Evolutionary conservation across 1,140 invertebrate genomes (phyloP), one percentile per base, ranked within the genome.

Genomic region (Heliconius congener): DNA sequence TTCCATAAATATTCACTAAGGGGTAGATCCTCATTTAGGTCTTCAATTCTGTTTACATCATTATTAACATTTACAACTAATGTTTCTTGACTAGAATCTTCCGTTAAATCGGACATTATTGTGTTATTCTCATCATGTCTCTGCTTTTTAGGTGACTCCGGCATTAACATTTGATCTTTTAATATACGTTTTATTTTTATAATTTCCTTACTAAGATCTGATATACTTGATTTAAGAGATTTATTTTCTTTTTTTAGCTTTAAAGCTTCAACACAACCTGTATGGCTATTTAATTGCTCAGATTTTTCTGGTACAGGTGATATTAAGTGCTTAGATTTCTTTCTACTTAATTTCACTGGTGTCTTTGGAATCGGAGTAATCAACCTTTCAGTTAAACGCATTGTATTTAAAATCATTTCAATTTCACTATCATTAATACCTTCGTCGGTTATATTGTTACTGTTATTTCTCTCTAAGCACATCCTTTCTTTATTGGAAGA

Each of bases 361-460:
- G 88, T 89, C 57, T 80, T 79, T 18, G 92, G 91, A 52, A 93
- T 84, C 30, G 93, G 91, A 8, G 90, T 89, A 76, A 94, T 83
- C 30, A 88, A 71, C 37, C 78, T 81, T 46, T 82, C 78, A 77
- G 81, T 70, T 39, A 94, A 85, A 76, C 85, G 82, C 91, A 93
- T 93, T 27, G 75, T 81, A 73, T 77, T 86, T 77, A 94, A 86
- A 83, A 93, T 94, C 78, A 80, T 87, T 80, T 90, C 87, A 52
- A 94, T 83, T 87, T 94, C 92, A 76, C 23, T 37, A 85, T 94
- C 91, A 78, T 81, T 81, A 76, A 72, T 84, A 42, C 60, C 82
- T 52, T 86, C 84, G 23, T 85, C 81, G 70, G 71, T 76, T 50
- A 84, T 39, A 76, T 87, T 85, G 27, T 81, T 86, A 81, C 87